phyloP scores from a whole-genome alignment of 2,888 invertebrate genomes.

The Hartigia nigra region DNA sequence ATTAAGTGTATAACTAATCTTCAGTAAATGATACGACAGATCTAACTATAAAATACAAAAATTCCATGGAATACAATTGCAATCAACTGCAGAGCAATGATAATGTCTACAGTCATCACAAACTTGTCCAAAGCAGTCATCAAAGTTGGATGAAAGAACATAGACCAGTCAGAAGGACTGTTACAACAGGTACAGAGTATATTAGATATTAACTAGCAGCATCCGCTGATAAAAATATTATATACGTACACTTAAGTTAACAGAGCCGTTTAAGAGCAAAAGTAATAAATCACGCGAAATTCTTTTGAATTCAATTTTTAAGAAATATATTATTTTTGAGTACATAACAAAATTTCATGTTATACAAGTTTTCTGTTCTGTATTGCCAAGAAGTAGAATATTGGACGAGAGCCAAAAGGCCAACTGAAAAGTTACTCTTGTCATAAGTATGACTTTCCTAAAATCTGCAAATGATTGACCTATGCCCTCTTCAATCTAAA shows the following conservation, averaged over 20 bases:
- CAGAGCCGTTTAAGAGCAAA: not conserved
- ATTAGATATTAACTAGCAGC: constrained; percentile 43
- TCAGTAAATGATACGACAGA: not conserved
- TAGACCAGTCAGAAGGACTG: not conserved
- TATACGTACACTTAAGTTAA: not conserved
- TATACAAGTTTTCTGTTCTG: not conserved
- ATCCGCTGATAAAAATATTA: constrained; percentile 54
- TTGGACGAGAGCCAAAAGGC: not conserved
- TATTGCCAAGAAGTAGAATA: not conserved
- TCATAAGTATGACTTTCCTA: not conserved
- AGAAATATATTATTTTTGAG: not conserved
- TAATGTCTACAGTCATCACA: not conserved
- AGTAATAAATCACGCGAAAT: not conserved
- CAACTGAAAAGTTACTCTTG: not conserved
- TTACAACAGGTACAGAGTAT: constrained; percentile 4
- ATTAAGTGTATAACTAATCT: not conserved
- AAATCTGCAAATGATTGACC: not conserved
- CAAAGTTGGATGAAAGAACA: not conserved
- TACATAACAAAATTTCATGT: not conserved
- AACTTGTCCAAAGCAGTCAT: not conserved
- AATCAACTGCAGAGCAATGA: not conserved
- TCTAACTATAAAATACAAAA: not conserved
- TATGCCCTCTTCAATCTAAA: not conserved
- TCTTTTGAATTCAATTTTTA: not conserved
- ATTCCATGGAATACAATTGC: not conserved